Base-by-base conservation (phyloP, 2,113 vertebrate species). In the Colistium nudipinnis region DNA sequence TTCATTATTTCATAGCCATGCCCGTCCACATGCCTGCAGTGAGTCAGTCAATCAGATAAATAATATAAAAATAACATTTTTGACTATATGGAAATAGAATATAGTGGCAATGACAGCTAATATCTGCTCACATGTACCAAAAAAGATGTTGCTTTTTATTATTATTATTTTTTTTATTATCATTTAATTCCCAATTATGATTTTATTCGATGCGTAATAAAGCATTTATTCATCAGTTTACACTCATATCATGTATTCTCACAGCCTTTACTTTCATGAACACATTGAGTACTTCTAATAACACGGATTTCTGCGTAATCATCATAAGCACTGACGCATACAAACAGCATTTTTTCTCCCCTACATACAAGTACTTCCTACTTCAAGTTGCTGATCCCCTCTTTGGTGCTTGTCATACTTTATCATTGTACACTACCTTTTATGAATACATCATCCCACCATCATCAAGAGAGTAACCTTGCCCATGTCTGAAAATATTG, bases 11-110 rank as follows among this genome's bases (percentile, higher is more conserved):
- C 33, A 36, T 33, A 68, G 55, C 83, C 54, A 81, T 83, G 65
- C 36, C 44, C 48, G 36, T 70, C 41, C 22, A 14, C 51, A 43
- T 45, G 10, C 48, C 43, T 73, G 17, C 56, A 55, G 17, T 76
- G 62, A 60, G 66, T 80, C 69, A 82, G 61, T 51, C 78, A 76
- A 52, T 43, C 38, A 35, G 59, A 81, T 57, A 71, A 79, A 84
- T 75, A 69, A 60, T 6, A 3, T 19, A 4, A 80, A 72, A 57
- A 51, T 33, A 53, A 16, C 14, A 11, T 11, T 36, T 28, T 20
- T 59, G 55, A 84, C 19, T 8, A 17, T 31, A 66, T 74, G 47
- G 62, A 71, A 59, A 72, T 8, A 14, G 10, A 56, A 22, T 8
- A 54, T 31, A 38, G 3, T 36, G 22, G 63, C 1, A 1, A 25